phyloP scores from a whole-genome alignment of 2,888 invertebrate genomes.

The Chloromyia formosa region DNA sequence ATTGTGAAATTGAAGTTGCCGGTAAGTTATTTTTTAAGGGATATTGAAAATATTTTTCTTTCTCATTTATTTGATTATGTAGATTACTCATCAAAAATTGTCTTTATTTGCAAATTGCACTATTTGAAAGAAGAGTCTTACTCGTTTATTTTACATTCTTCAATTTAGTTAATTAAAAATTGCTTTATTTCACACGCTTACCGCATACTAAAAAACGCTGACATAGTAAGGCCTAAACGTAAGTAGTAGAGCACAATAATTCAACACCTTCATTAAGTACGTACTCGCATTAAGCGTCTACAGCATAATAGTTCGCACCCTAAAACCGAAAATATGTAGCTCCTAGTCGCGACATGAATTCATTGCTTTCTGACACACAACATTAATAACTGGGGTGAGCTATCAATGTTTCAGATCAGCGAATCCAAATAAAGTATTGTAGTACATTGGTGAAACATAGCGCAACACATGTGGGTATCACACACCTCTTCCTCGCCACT shows the following conservation, averaged over 20 bases:
- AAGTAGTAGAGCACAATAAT: slow-evolving; percentile 46
- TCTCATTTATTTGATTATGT: neutral
- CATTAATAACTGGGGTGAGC: neutral
- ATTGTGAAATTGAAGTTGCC: slow-evolving; percentile 74
- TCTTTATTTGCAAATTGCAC: neutral
- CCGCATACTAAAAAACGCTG: slow-evolving; percentile 41
- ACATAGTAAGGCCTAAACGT: slow-evolving; percentile 53
- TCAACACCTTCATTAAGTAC: neutral
- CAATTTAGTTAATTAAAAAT: slow-evolving; percentile 45
- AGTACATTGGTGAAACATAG: neutral
- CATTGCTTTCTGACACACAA: neutral
- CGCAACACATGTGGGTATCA: neutral
- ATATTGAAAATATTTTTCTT: slow-evolving; percentile 7
- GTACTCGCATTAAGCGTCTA: neutral
- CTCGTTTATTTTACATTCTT: neutral
- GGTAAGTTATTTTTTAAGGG: slow-evolving; percentile 65
- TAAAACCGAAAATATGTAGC: neutral
- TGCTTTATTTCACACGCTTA: slow-evolving; percentile 45
- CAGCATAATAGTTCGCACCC: neutral
- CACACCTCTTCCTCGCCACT: neutral
- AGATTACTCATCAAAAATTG: too few relatives aligned
- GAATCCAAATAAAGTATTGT: neutral
- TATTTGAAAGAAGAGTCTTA: neutral
- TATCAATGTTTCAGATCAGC: neutral
- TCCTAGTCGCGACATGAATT: neutral